Evolutionary conservation across 2,797 vertebrate genomes (phyloP).

Genomic region (Gadopsis bispinosus): DNA sequence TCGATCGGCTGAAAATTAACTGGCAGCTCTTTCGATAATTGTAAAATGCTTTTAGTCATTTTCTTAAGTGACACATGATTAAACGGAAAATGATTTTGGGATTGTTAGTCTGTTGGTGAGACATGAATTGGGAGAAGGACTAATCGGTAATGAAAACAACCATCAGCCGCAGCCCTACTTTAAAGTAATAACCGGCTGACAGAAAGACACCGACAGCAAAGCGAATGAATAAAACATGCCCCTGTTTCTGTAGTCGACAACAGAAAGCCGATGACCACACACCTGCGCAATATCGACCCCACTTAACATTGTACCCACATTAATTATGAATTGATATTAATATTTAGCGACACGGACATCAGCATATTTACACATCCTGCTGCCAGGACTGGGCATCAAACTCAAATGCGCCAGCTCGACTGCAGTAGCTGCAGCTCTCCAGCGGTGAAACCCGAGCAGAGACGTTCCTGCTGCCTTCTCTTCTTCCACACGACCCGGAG

Average conservation of each 20-base stretch:
- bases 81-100: too few species aligned
- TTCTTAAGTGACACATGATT: too few species aligned
- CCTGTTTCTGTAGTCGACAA: neutral
- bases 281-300: neutral
- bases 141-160: too few species aligned
- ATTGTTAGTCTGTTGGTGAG: too few species aligned
- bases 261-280: neutral
- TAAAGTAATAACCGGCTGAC: neutral
- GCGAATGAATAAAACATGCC: neutral
- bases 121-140: too few species aligned
- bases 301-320: neutral
- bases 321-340: slow-evolving; percentile 31
- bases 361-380: slow-evolving; percentile 20
- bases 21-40: too few species aligned
- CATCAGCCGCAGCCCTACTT: too few species aligned
- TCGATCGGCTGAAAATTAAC: too few species aligned
- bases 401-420: neutral
- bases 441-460: slow-evolving; percentile 56
- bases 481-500: neutral
- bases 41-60: too few species aligned
- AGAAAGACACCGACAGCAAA: neutral
- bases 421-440: slow-evolving; percentile 1
- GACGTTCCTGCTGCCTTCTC: slow-evolving; percentile 42
- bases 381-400: slow-evolving; percentile 5
- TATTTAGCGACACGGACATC: slow-evolving; percentile 30